Percentiles rank a stretch among this genome's conserved stretches.
phyloP scores from a whole-genome alignment of 1,140 invertebrate species.

The Leptinotarsa texana region DNA sequence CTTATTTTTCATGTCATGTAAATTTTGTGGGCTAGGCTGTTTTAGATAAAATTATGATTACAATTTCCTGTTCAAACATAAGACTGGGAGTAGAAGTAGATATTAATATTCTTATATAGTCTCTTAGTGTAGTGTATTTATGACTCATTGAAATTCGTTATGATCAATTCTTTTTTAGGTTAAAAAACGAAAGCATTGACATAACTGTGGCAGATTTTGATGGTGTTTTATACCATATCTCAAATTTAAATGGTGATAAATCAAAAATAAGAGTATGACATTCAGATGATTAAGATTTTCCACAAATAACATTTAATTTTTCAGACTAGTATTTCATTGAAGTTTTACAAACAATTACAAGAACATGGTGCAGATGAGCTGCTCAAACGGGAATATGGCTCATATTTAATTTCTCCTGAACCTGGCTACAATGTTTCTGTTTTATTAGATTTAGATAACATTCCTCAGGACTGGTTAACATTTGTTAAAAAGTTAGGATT shows the following conservation, averaged over 20 bases:
- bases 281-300: background rate
- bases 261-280: conserved; percentile 86
- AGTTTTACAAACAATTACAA: conserved; percentile 98
- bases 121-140: background rate
- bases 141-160: conserved; percentile 22
- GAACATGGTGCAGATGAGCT: conserved; percentile 97
- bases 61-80: conserved; percentile 18
- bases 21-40: conserved; percentile 4
- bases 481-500: conserved; percentile 91
- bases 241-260: conserved; percentile 94
- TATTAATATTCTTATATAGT: too few species aligned
- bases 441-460: conserved; percentile 89
- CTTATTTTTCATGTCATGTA: conserved; percentile 9
- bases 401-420: conserved; percentile 80
- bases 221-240: conserved; percentile 97
- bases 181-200: conserved; percentile 94
- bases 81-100: too few species aligned
- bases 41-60: conserved; percentile 19
- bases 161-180: conserved; percentile 64
- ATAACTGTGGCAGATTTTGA: conserved; percentile 96
- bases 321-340: conserved; percentile 95
- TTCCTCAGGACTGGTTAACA: conserved; percentile 87
- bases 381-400: conserved; percentile 89
- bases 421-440: conserved; percentile 94
- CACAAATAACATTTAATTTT: conserved; percentile 48